A percentile compares a stretch with the other conserved stretches of the same genome.
These are phyloP conservation scores for Pseudomyrmex dendroicus DNA, from an alignment of 1,140 invertebrate species.

Conservation along the genomic window DNA sequence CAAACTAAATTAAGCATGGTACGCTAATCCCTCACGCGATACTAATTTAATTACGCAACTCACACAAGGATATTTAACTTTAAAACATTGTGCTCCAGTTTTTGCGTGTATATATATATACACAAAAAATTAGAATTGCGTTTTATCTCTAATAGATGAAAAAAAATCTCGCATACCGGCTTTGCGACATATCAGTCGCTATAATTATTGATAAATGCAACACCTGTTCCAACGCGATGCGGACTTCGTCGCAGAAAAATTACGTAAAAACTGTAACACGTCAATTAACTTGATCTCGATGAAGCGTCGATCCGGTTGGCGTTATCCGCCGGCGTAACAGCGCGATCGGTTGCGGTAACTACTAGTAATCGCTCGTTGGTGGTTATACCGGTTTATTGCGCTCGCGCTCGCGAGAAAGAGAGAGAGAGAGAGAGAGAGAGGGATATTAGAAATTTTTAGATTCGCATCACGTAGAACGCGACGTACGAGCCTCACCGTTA, in stretches of 20 bases:
- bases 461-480: background rate
- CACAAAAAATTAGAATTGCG: background rate
- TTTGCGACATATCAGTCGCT: background rate
- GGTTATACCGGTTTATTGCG: conserved; percentile 33
- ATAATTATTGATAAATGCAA: conserved; percentile 12
- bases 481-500: conserved; percentile 25
- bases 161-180: background rate
- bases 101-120: background rate
- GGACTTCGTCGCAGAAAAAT: background rate
- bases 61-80: conserved; percentile 29
- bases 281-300: conserved; percentile 19
- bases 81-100: conserved; percentile 23
- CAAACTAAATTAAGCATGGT: conserved; percentile 11
- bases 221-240: background rate
- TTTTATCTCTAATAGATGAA: conserved; percentile 17
- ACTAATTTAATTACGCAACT: conserved; percentile 43
- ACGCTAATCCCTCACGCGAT: conserved; percentile 4
- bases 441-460: conserved; percentile 17
- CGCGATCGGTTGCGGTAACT: background rate
- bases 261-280: background rate
- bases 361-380: conserved; percentile 36
- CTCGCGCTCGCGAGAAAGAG: no score
- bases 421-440: no score
- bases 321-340: background rate
- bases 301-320: conserved; percentile 8